Evolutionary conservation across 1,140 invertebrate genomes (phyloP).

Genomic region (Papilio polytes): DNA sequence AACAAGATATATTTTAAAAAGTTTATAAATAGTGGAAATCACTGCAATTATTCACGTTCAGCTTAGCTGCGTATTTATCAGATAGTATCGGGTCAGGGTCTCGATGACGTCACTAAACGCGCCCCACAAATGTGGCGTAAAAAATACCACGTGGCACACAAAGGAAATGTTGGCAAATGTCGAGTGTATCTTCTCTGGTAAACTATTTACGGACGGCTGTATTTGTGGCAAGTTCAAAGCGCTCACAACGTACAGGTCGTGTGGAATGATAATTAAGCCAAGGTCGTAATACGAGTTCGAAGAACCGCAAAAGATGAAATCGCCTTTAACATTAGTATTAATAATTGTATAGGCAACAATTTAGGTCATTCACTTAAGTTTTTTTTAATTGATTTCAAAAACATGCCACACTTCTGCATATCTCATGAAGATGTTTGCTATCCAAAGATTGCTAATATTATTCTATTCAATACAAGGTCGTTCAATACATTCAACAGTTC

Average conservation of each 20-base stretch:
- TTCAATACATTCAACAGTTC: neutral
- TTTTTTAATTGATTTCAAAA: neutral
- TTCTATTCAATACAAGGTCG: neutral
- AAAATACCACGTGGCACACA: conserved; percentile 64
- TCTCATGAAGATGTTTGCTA: neutral
- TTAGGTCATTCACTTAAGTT: neutral
- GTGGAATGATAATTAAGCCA: conserved; percentile 74
- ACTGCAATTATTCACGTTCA: conserved; percentile 9
- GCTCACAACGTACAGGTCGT: conserved; percentile 57
- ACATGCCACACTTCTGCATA: neutral
- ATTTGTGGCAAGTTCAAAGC: conserved; percentile 77
- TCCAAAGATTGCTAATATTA: neutral
- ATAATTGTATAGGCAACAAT: neutral
- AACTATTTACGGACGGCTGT: conserved; percentile 67
- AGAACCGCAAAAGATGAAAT: conserved; percentile 25
- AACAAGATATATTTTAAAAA: neutral
- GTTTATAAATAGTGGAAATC: neutral
- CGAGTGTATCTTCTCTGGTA: conserved; percentile 52
- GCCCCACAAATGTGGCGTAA: conserved; percentile 36
- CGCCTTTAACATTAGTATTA: neutral
- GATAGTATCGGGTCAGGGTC: conserved; percentile 27
- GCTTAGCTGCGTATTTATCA: neutral
- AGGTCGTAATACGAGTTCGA: conserved; percentile 57
- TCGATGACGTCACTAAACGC: conserved; percentile 7
- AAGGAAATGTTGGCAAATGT: conserved; percentile 70